Percentiles rank a stretch among this genome's conserved stretches.
Evolutionary conservation across 2,113 vertebrate genomes (phyloP).

Genomic region (Cervus canadensis): DNA sequence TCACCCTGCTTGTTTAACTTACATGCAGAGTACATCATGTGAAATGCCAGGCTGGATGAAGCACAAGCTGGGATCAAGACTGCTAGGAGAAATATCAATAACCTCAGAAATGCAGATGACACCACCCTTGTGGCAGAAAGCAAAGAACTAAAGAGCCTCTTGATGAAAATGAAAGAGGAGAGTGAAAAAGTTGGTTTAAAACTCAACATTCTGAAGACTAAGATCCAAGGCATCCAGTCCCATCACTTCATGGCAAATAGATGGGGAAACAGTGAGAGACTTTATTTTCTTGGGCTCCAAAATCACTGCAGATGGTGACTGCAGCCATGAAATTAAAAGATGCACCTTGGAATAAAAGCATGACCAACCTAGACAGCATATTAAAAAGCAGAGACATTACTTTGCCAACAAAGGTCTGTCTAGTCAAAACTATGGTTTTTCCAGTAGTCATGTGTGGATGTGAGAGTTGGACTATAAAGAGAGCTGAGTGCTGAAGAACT

Average conservation of each 20-base stretch:
- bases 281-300: background rate
- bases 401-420: background rate
- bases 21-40: background rate
- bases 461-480: background rate
- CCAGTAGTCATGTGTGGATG: background rate
- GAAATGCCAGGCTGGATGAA: background rate
- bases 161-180: background rate
- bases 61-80: background rate
- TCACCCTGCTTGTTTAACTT: background rate
- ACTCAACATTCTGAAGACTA: background rate
- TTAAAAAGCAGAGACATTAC: background rate
- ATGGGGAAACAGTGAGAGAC: background rate
- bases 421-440: background rate
- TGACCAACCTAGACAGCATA: background rate
- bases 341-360: background rate
- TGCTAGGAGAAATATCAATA: background rate
- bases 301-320: background rate
- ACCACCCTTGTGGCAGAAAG: background rate
- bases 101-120: background rate
- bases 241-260: background rate
- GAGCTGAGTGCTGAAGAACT: fast-evolving
- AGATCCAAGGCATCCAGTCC: background rate
- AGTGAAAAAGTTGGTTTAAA: background rate
- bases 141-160: background rate
- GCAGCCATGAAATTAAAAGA: background rate